Conservation (phyloP, 1,140 invertebrate genomes). For the Pentalonia nigronervosa region DNA sequence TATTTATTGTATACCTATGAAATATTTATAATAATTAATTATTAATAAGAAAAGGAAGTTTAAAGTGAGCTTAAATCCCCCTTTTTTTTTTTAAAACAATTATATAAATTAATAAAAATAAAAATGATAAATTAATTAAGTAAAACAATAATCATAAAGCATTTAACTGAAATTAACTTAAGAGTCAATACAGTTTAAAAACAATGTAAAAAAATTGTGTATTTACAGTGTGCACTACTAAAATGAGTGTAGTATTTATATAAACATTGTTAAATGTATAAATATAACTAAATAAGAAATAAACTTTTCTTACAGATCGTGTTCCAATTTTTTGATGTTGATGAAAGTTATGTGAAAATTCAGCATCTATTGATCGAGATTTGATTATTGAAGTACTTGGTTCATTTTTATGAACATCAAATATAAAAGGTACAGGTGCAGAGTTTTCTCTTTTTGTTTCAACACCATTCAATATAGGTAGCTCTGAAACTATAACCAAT, state of each 20-base stretch:
- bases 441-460: constrained; percentile 44
- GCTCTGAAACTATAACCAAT: constrained; percentile 7
- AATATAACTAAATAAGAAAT: background rate
- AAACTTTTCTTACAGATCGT: constrained; percentile 18
- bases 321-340: constrained; percentile 57
- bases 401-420: constrained; percentile 45
- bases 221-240: background rate
- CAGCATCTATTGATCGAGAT: constrained; percentile 52
- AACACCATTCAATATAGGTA: background rate
- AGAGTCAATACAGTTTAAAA: too few relatives aligned
- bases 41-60: too few relatives aligned
- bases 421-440: constrained; percentile 4
- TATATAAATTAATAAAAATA: too few relatives aligned
- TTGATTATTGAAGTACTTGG: constrained; percentile 44
- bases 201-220: background rate
- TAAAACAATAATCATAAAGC: too few relatives aligned
- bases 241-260: background rate
- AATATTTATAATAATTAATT: too few relatives aligned
- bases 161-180: too few relatives aligned
- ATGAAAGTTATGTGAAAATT: constrained; percentile 57
- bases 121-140: too few relatives aligned
- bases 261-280: background rate
- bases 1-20: too few relatives aligned
- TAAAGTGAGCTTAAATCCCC: too few relatives aligned
- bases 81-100: too few relatives aligned